Evolutionary conservation across 2,888 invertebrate genomes (phyloP), one percentile per base, ranked within the genome.

Genomic region (Thelaira solivaga): DNA sequence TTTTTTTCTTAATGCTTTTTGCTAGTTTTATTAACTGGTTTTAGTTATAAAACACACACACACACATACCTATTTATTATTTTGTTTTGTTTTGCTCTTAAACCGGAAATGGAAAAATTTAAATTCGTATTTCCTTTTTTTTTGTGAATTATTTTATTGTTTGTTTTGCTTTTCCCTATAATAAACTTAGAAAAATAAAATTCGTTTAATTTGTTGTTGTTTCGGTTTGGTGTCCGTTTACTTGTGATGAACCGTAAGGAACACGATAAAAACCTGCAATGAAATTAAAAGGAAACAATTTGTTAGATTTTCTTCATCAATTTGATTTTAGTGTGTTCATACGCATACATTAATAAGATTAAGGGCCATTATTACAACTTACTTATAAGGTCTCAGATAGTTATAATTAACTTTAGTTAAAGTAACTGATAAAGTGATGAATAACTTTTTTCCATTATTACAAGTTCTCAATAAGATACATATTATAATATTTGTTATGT

Each of bases 31-130:
- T 47, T 26, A 45, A 1, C n/a, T 61, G 22, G 34, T 51, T 59
- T 36, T 22, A 51, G 29, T 47, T 11, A 13, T 18, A 31, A 62
- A 16, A 43, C 34, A 20, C 26, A 41, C 41, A 29, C 49, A 36
- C 36, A 41, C 41, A 29, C 49, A 36, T 13, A 34, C 34, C n/a
- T 34, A 10, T n/a, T 34, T 34, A 6, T 29, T 8, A 4, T 71
- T 51, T 57, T 10, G 13, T 49, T 5, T 47, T 22, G 13, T 16
- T 24, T 62, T 68, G 43, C 31, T 57, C 36, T 41, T 45, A 31
- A 47, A 61, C 65, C 74, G 78, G 78, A 78, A 74, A 78, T 78
- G 59, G 65, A 74, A 74, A 64, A 47, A 41, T 68, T 77, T 64
- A 57, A 67, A 59, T 51, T 43, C 55, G 24, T 77, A 49, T 68